Evolutionary conservation across 92 coral and sea anemone genomes (phyloP), one percentile per base, ranked within the genome.

Genomic region (Epizoanthus ramosus): DNA sequence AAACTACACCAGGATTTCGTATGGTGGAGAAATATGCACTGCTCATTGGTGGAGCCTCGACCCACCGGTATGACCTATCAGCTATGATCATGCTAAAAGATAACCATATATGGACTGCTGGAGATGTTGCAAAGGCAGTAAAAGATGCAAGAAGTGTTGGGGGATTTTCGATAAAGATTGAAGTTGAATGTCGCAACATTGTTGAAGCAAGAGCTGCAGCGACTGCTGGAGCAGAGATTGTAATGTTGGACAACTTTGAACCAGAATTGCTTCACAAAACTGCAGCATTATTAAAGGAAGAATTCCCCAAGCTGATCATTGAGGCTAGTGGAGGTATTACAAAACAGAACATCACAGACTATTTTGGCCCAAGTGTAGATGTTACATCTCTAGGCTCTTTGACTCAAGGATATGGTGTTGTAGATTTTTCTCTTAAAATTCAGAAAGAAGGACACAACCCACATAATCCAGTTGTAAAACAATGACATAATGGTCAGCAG

Each of bases 1-100:
- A 97, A 63, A 97, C 98, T 19, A 97, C 99, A 18, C 99, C 99
- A 21, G 99, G 99, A 45, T 97, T 97, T 86, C 94, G 99, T 56
- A 58, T 94, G 60, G 99, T 92, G 50, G 99, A 97, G 81, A 97
- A 97, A 64, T 97, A 97, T 45, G 98, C 98, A n/a, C 91, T 94
- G 19, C 71, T 92, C 54, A 93, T 97, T 6, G 98, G 99, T 2
- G 98, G 98, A 1, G 94, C 86, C 54, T 97, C 99, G n/a, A 92
- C 94, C 13, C 99, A 97, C 85, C 95, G 99, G 6, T 90, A 84
- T 84, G 99, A 97, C 74, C 87, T 86, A 50, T 97, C 99, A 5
- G 90, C 98, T 4, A 92, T 97, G 99, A 87, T 97, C 58, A 97
- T 97, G 99, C 87, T 97, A 21, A 97, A 96, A 84, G 99, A 97